Conservation (phyloP, 2,113 vertebrate species). For the Nycticebus coucang region DNA sequence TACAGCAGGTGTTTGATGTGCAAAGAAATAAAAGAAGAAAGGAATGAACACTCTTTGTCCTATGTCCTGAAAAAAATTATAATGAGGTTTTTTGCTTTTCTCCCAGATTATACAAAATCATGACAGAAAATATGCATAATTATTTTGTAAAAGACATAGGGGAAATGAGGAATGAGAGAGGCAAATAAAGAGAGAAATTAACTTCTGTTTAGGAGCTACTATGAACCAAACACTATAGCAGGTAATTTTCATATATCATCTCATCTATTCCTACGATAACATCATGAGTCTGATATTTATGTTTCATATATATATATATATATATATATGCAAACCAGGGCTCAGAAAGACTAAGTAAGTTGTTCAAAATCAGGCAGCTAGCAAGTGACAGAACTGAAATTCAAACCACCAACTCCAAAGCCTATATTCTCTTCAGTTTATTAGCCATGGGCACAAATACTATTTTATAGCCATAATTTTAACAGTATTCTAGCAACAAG, state of each 20-base stretch:
- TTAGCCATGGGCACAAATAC: neutral
- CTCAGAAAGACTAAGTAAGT: neutral
- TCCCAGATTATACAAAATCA: slow-evolving; percentile 1
- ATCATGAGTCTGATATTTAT: neutral
- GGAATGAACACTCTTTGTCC: neutral
- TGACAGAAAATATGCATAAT: neutral
- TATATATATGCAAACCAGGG: neutral
- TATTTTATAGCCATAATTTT: neutral
- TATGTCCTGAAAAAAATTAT: slow-evolving; percentile 32
- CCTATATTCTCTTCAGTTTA: neutral
- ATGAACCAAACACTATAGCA: neutral
- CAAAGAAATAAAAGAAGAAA: slow-evolving; percentile 56
- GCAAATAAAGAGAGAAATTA: neutral
- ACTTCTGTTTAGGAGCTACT: neutral
- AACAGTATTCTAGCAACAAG: neutral
- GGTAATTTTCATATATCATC: neutral
- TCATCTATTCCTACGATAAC: neutral
- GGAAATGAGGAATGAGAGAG: neutral
- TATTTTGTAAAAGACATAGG: neutral
- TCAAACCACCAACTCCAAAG: neutral
- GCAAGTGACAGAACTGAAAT: neutral
- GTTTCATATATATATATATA: too few species aligned
- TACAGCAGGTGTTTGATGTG: slow-evolving; percentile 32
- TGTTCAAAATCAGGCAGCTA: neutral
- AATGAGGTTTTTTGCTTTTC: neutral